Percentiles rank a stretch among this genome's conserved stretches.
Evolutionary conservation across 2,113 vertebrate species (phyloP).

Genomic region (Datnioides undecimradiatus): DNA sequence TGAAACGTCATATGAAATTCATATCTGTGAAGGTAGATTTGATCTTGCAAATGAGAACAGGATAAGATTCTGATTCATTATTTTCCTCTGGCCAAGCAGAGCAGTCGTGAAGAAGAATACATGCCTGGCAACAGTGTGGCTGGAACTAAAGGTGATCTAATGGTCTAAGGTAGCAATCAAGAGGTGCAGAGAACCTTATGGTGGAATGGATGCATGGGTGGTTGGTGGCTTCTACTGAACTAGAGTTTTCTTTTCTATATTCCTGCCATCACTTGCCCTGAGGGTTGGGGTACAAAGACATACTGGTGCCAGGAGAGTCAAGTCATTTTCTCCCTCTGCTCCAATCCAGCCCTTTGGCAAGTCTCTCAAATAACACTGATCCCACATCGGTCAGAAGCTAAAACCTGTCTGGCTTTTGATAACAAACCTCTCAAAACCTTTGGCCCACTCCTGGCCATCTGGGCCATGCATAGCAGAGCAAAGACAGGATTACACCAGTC

Average conservation of each 20-base stretch:
- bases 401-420: slow-evolving; percentile 70
- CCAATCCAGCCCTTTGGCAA: slow-evolving; percentile 71
- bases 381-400: slow-evolving; percentile 72
- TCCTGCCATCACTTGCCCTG: slow-evolving; percentile 62
- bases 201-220: slow-evolving; percentile 54
- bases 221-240: slow-evolving; percentile 55
- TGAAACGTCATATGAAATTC: slow-evolving; percentile 57
- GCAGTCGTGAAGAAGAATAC: slow-evolving; percentile 40
- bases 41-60: slow-evolving; percentile 65
- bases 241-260: slow-evolving; percentile 59
- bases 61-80: slow-evolving; percentile 55
- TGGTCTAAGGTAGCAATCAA: slow-evolving; percentile 71
- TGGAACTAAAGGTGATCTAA: slow-evolving; percentile 73
- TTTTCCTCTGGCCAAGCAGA: slow-evolving; percentile 38
- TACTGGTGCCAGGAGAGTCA: slow-evolving; percentile 66
- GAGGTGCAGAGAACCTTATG: slow-evolving; percentile 61
- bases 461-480: slow-evolving; percentile 39
- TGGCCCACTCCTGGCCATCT: slow-evolving; percentile 39
- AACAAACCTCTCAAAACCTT: slow-evolving; percentile 48
- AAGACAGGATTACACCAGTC: slow-evolving; percentile 39
- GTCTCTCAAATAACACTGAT: slow-evolving; percentile 70
- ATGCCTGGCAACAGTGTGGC: slow-evolving; percentile 34
- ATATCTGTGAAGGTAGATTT: slow-evolving; percentile 43
- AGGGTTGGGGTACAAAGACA: slow-evolving; percentile 70
- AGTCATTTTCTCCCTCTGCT: slow-evolving; percentile 76